Evolutionary conservation across 2,888 invertebrate species (phyloP), one percentile per base, ranked within the genome.

Genomic region (Conchocele bisecta): DNA sequence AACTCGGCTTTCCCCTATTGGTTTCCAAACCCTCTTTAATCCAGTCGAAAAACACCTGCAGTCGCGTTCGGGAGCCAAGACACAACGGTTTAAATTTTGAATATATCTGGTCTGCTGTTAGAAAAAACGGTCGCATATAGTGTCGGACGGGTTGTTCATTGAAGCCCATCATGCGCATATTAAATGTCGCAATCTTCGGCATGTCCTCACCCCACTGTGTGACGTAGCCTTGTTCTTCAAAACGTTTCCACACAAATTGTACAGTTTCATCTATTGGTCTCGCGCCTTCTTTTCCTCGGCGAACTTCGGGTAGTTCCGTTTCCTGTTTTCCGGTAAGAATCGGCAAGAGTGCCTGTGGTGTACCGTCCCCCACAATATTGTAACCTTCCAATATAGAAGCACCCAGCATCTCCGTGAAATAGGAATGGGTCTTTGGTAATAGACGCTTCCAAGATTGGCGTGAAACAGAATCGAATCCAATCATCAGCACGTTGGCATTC

Each of bases 121-220:
- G 60, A 59, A 86, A 86, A 90, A 95, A 97, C 0, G 96, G 94
- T 31, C 97, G 92, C 92, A 97, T 94, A 88, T 97, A 98, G 90
- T 98, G 97, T 91, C 98, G 96, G 0, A 97, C 96, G 0, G 98
- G 98, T 81, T 94, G 94, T 2, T 93, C 91, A 35, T 93, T 91
- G 90, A 98, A 98, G 0, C 98, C 98, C 80, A 95, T 95, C 88
- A 98, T 93, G 9, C 98, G 93, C 90, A 96, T 97, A 1, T 96
- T 96, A 89, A 98, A 98, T 0, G 96, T 97, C 0, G 97, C 97
- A 26, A 95, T 93, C 84, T 93, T 92, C 0, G 96, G 95, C 82
- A 94, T 93, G 88, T 98, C 98, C 89, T 98, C 98, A 83, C 95
- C 95, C 90, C 95, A 98, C 0, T 95, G 95, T 1, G 96, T 96